Conservation (phyloP, 2,888 invertebrate genomes). For the Sacculina carcini region DNA sequence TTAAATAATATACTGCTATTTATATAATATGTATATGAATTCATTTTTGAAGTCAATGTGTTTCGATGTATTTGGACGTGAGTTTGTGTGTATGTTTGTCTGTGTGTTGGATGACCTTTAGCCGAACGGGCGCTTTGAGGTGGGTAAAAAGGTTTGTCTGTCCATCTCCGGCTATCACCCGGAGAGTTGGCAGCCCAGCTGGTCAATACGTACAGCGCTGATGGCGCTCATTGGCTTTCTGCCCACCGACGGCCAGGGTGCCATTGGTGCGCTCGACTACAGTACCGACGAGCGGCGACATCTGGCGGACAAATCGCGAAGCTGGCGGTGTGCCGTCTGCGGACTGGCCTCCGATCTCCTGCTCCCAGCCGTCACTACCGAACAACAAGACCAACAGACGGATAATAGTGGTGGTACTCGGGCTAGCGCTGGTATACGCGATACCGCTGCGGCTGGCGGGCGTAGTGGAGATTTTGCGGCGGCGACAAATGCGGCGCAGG, state of each 20-base stretch:
- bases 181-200: slow-evolving; percentile 93
- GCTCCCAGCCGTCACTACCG: background rate
- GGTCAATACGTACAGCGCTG: slow-evolving; percentile 80
- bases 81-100: no score
- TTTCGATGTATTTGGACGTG: no score
- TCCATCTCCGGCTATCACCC: slow-evolving; percentile 89
- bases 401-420: no score
- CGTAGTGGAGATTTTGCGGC: no score
- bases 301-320: slow-evolving; percentile 42
- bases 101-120: no score
- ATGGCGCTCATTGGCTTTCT: slow-evolving; percentile 79
- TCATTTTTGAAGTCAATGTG: no score
- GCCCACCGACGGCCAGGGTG: slow-evolving; percentile 67
- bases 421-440: no score
- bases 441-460: no score
- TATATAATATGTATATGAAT: no score
- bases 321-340: slow-evolving; percentile 1
- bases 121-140: slow-evolving; percentile 83
- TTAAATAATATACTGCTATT: no score
- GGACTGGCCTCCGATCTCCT: background rate
- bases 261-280: slow-evolving; percentile 73
- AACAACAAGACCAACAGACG: no score
- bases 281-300: slow-evolving; percentile 50
- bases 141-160: slow-evolving; percentile 76
- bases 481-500: no score